Base-by-base conservation (phyloP, 2,888 invertebrate species). In the Scaptodrosophila latifasciaeformis region DNA sequence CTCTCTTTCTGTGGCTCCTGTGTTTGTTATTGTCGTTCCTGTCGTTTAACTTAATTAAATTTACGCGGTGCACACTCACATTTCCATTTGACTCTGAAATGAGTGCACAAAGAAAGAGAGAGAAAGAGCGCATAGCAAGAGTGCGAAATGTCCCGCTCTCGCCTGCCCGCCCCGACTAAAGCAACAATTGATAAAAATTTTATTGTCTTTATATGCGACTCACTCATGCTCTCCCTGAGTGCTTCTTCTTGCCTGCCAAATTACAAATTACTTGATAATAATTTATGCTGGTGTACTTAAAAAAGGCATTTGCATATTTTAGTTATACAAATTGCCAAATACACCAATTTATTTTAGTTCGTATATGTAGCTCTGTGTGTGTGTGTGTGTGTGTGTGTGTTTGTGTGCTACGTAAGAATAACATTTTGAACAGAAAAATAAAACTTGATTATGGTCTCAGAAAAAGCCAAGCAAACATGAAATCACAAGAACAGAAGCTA, bases 21-120 rank as follows among this genome's bases (percentile, higher is more conserved):
- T 42, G 46, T 21, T 30, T 58, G 50, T 50, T 59, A 34, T 52
- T 57, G 44, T 60, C 49, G 39, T 66, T 47, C 48, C 60, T 72
- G 69, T 65, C 77, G 62, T 76, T 74, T 76, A 70, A 76, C 70
- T 76, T 79, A 74, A 74, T 74, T 77, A 79, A 74, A 79, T 74
- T 74, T 79, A 57, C 58, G 40, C 54, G 62, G 4, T 44, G 47
- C 55, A 63, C 71, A 78, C 66, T 65, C 62, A 44, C 50, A 61
- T 60, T 66, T 63, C 46, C 53, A 50, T 57, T 66, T 54, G 54
- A 59, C 59, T 54, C 62, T 48, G 54, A 54, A 24, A 39, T 37
- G n/a, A 24, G 52, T n/a, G n/a, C n/a, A n/a, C n/a, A n/a, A n/a
- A n/a, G n/a, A n/a, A n/a, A n/a, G n/a, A n/a, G n/a, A n/a, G n/a